Conservation (phyloP, 2,888 invertebrate genomes). For the Sarcophaga rosellei region DNA sequence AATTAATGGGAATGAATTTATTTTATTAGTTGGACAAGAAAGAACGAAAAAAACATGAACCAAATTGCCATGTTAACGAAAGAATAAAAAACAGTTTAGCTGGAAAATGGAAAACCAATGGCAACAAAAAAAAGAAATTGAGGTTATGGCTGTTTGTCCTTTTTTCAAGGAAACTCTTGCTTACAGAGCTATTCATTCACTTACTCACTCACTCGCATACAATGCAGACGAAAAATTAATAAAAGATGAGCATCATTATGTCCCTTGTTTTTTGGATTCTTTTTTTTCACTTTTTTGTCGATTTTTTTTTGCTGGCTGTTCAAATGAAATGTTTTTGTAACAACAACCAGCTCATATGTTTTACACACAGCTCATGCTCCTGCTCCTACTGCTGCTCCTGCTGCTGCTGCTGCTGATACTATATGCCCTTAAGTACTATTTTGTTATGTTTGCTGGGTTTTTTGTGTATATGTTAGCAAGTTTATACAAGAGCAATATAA, state of each 20-base stretch:
- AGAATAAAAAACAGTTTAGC: not conserved
- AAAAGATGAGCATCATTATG: conserved; percentile 78
- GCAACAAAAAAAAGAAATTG: not conserved
- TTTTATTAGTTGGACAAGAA: conserved; percentile 25
- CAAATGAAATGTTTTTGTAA: conserved; percentile 40
- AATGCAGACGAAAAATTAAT: conserved; percentile 72
- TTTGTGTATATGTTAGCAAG: not conserved
- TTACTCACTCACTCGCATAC: not conserved
- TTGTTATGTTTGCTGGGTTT: conserved; percentile 52
- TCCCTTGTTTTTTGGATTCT: conserved; percentile 4
- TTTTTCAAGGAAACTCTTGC: not conserved
- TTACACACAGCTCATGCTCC: not conserved
- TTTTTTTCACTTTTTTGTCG: conserved; percentile 3
- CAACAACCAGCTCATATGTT: conserved; percentile 55
- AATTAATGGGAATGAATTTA: not conserved
- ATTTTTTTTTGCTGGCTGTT: conserved; percentile 27
- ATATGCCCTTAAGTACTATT: conserved; percentile 63
- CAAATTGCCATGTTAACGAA: not conserved
- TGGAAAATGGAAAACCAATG: not conserved
- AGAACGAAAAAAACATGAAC: not conserved
- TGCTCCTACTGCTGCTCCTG: too few relatives aligned
- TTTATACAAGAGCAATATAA: not conserved
- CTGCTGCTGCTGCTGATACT: not conserved
- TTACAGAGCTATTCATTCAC: not conserved
- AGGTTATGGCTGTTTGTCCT: conserved; percentile 6